Evolutionary conservation across 1,140 invertebrate species (phyloP).

Genomic region (Cardiocondyla obscurior): DNA sequence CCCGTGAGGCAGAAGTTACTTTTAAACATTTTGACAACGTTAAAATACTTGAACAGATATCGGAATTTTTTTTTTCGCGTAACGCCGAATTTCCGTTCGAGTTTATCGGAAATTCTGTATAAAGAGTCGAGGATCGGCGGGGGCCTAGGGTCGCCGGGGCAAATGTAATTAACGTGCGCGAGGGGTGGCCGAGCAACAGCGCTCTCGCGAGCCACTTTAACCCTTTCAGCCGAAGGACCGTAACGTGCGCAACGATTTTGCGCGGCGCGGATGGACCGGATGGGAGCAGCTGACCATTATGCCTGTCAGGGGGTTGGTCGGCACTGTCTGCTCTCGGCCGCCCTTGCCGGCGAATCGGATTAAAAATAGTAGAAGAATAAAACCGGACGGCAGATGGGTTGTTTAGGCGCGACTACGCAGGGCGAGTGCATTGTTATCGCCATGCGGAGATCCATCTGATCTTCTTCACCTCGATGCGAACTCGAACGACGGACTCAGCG

Average conservation of each 20-base stretch:
- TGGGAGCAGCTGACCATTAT: conserved; percentile 76
- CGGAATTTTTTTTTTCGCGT: neutral
- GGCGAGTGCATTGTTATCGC: conserved; percentile 67
- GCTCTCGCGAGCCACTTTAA: conserved; percentile 50
- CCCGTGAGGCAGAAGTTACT: neutral
- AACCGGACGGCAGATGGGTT: conserved; percentile 80
- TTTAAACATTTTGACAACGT: neutral
- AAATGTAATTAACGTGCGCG: conserved; percentile 62
- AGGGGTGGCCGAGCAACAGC: neutral
- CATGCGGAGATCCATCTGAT: conserved; percentile 44
- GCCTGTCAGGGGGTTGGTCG: conserved; percentile 56
- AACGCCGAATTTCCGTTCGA: neutral
- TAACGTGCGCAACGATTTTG: conserved; percentile 67
- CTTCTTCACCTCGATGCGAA: conserved; percentile 28
- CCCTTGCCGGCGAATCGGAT: conserved; percentile 74
- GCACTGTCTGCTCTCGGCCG: conserved; percentile 62
- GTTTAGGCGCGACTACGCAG: conserved; percentile 53
- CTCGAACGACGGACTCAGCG: conserved; percentile 20
- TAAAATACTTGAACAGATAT: neutral
- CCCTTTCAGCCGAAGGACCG: conserved; percentile 56
- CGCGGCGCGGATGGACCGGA: conserved; percentile 58
- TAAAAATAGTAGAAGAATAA: conserved; percentile 79
- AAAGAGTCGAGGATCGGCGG: conserved; percentile 14
- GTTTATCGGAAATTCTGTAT: conserved; percentile 31
- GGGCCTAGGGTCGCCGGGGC: conserved; percentile 3